These are phyloP conservation scores for Phasia obesa DNA, from an alignment of 2,888 invertebrate genomes.

Conservation along the genomic window DNA sequence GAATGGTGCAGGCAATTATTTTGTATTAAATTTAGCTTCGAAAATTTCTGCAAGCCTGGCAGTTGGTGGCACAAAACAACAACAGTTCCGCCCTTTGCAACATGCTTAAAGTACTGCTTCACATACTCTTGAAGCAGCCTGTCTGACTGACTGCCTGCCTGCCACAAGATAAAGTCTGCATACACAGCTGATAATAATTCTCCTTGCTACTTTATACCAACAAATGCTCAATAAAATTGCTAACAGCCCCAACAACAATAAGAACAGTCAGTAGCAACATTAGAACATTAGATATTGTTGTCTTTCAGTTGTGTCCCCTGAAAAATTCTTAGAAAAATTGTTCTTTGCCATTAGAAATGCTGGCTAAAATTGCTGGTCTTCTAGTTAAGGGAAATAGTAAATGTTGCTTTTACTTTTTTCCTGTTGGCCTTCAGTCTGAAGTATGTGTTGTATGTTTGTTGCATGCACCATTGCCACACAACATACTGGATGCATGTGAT, in stretches of 20 bases:
- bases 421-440: not conserved
- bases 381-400: constrained; percentile 66
- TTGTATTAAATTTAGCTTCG: constrained; percentile 2
- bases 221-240: constrained; percentile 25
- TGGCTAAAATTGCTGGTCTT: constrained; percentile 58
- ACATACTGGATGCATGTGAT: not conserved
- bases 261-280: constrained; percentile 21
- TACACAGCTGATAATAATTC: constrained; percentile 11
- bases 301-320: constrained; percentile 5
- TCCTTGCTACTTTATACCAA: not conserved
- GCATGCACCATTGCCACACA: constrained; percentile 41
- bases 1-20: not conserved
- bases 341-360: constrained; percentile 64
- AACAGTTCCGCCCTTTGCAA: constrained; percentile 77
- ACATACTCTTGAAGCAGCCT: not conserved
- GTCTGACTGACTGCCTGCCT: not conserved
- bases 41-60: constrained; percentile 73
- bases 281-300: constrained; percentile 38
- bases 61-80: constrained; percentile 81
- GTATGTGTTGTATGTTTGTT: constrained; percentile 29
- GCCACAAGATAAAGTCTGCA: constrained; percentile 53
- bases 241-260: not conserved
- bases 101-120: constrained; percentile 36
- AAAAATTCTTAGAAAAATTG: constrained; percentile 61
- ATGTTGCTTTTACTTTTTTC: constrained; percentile 70